A percentile compares a stretch with the other conserved stretches of the same genome.
phyloP scores from a whole-genome alignment of 2,113 vertebrate genomes.

The Hassar affinis region DNA sequence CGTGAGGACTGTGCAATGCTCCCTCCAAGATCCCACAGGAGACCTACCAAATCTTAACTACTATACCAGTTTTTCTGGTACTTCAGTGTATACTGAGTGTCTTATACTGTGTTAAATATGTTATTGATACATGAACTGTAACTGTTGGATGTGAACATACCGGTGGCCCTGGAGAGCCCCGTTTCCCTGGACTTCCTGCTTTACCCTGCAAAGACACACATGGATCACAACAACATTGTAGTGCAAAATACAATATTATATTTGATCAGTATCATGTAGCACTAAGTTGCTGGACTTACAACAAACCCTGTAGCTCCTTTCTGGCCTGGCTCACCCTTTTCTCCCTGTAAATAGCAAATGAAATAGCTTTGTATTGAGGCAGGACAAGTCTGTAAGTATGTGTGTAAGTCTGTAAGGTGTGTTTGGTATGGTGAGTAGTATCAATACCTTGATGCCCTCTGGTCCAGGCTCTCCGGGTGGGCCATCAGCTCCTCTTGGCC shows the following conservation, averaged over 20 bases:
- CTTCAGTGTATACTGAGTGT: background rate
- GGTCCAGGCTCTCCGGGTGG: conserved; percentile 81
- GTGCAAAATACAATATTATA: background rate
- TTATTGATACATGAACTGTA: background rate
- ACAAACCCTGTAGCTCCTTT: conserved; percentile 82
- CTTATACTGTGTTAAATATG: too few species aligned
- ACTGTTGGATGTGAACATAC: conserved; percentile 73
- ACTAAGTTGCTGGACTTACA: conserved; percentile 72
- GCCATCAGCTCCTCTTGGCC: conserved; percentile 86
- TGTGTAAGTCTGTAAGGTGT: too few species aligned
- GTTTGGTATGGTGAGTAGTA: background rate
- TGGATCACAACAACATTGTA: background rate
- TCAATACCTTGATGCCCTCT: conserved; percentile 83
- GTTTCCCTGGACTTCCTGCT: conserved; percentile 84
- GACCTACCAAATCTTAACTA: too few species aligned
- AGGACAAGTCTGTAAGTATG: background rate
- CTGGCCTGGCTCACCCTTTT: conserved; percentile 81
- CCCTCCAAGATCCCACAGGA: too few species aligned
- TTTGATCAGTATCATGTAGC: background rate
- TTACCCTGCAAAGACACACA: conserved; percentile 78
- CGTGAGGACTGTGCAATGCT: too few species aligned
- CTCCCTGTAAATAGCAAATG: conserved; percentile 77
- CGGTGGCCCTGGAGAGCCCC: conserved; percentile 78
- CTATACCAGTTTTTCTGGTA: too few species aligned
- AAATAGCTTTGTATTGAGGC: background rate